Evolutionary conservation across 2,888 invertebrate genomes (phyloP), one percentile per base, ranked within the genome.

Genomic region (Polymixis flavicincta): DNA sequence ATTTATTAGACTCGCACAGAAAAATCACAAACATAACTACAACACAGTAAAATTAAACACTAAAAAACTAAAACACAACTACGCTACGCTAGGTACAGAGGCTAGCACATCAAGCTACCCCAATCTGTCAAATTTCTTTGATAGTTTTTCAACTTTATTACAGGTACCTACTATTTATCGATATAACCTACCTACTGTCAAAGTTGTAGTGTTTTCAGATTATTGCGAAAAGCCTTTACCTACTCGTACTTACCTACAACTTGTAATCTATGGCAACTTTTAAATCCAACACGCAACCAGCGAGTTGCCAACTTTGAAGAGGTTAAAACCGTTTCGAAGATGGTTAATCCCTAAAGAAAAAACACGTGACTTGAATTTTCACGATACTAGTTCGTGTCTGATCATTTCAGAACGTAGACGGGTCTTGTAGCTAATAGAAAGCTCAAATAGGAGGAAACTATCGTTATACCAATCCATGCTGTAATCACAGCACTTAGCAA

Each of bases 231-330:
- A 69, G n/a, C 76, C 52, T 57, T 82, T 32, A 55, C 28, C 32
- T 32, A 57, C n/a, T 82, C 28, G 25, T 32, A 57, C n/a, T 82
- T 32, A 50, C 28, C 32, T 32, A 57, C n/a, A 80, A 80, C 71
- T 82, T 75, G 37, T 71, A 50, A 60, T 72, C 84, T 79, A 74
- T 67, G n/a, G 55, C 37, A 76, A 76, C 84, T 78, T 81, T 84
- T 86, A 77, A 80, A 78, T 5, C 75, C 61, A 32, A 65, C 84
- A 84, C 74, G 71, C 66, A 63, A 65, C 61, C 32, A 59, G n/a
- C 73, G 72, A 57, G 66, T 76, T 78, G 32, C 42, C 8, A 77
- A 86, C 77, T 80, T 83, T 50, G 72, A 68, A 76, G 61, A 69
- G 54, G 76, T 70, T 76, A 67, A 76, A 63, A 54, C 77, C 63